Conservation (phyloP, 2,797 vertebrate species). For the Chiloscyllium punctatum region DNA sequence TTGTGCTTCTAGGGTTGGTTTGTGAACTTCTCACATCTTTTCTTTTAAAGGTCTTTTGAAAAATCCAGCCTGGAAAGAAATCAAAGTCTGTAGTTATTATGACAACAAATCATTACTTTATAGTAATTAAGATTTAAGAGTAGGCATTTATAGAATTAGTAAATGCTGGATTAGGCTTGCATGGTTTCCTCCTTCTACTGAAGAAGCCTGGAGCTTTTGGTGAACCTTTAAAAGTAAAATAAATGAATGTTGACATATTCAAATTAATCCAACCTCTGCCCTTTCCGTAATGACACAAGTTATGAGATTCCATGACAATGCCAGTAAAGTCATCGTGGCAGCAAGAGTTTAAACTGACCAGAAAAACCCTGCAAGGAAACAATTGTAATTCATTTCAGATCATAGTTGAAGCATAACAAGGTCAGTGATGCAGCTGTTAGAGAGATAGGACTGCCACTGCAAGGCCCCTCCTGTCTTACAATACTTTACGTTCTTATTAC, state of each 20-base stretch:
- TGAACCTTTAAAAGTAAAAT: neutral
- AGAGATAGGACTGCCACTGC: neutral
- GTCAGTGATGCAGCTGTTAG: neutral
- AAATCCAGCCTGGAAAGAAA: constrained; percentile 77
- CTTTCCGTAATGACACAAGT: neutral
- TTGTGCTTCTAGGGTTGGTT: constrained; percentile 61
- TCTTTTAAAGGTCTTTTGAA: constrained; percentile 90
- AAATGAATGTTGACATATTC: neutral
- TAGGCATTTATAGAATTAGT: neutral
- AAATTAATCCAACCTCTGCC: neutral
- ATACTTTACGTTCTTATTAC: neutral
- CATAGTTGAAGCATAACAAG: neutral
- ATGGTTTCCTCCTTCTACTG: neutral
- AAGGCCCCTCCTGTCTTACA: neutral
- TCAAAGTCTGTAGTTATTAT: constrained; percentile 40
- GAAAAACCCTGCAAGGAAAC: neutral
- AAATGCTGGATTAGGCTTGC: too few relatives aligned
- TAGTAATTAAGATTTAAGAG: neutral
- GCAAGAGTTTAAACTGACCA: neutral
- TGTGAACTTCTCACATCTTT: constrained; percentile 56
- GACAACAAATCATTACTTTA: neutral
- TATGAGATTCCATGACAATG: neutral
- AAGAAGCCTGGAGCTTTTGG: neutral
- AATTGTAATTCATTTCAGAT: neutral
- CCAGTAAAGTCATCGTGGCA: neutral